Evolutionary conservation across 2,113 vertebrate species (phyloP), one percentile per base, ranked within the genome.

Genomic region (Oryzias celebensis): DNA sequence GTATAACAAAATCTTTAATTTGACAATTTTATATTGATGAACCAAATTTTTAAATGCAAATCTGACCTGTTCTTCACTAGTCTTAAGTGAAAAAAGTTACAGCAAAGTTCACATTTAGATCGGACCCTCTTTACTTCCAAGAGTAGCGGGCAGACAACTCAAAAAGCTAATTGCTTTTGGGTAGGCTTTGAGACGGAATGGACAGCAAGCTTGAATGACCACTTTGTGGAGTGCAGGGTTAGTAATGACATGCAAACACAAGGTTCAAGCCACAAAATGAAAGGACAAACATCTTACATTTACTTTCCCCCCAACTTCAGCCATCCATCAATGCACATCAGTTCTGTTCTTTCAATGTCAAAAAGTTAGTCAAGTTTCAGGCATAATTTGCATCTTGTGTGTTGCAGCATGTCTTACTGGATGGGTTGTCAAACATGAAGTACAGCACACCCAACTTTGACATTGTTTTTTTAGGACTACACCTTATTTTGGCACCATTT

Each of bases 221-320:
- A 72, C 88, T 83, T 82, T 92, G 88, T 92, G 80, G 62, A 68
- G 53, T 2, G 50, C 16, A 16, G 50, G 73, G 57, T 79, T 74
- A 72, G 81, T 89, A 91, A 92, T 87, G 81, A 84, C 83, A 87
- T 80, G 89, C 85, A 91, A 90, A 92, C 79, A 89, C 75, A 80
- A 75, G 79, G 65, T 74, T 58, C 74, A 84, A 82, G 82, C 88
- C 88, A 80, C 89, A 88, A 91, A 87, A 88, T 85, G 75, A 87
- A 80, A 89, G 77, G 73, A 88, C 81, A 92, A 90, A 91, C 85
- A 90, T 89, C 82, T 76, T 63, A 42, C 70, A 31, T 86, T 86
- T 81, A 74, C 71, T 73, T 70, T 79, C 65, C 76, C 76, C 62
- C 62, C 82, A 81, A 61, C 67, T 78, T 80, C 58, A 85, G 71